phyloP scores from a whole-genome alignment of 1,140 invertebrate species.

The Drosophila bifasciata region DNA sequence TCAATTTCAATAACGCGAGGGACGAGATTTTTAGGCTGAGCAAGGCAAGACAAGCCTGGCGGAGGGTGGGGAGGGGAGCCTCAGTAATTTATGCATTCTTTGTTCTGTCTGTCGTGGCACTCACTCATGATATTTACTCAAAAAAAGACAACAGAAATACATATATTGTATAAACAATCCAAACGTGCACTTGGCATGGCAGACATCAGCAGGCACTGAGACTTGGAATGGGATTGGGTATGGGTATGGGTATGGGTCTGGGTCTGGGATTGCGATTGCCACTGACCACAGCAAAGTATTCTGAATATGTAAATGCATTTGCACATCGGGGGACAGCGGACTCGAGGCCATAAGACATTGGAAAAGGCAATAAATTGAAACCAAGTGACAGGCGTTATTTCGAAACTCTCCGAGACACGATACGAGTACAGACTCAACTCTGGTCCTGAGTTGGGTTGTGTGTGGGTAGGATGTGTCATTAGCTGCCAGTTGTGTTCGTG shows the following conservation, averaged over 20 bases:
- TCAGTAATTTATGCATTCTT: slow-evolving; percentile 76
- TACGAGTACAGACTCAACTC: slow-evolving; percentile 2
- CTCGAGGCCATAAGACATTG: slow-evolving; percentile 14
- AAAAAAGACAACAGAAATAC: slow-evolving; percentile 48
- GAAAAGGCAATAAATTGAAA: slow-evolving; percentile 63
- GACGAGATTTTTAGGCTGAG: slow-evolving; percentile 54
- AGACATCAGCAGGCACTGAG: slow-evolving; percentile 18
- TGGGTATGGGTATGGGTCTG: neutral
- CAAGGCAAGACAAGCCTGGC: slow-evolving; percentile 20
- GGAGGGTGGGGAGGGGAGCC: slow-evolving; percentile 3
- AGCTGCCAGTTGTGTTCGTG: slow-evolving; percentile 14
- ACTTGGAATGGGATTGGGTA: slow-evolving; percentile 32
- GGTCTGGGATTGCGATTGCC: slow-evolving; percentile 33
- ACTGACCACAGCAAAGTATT: slow-evolving; percentile 49
- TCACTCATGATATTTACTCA: slow-evolving; percentile 67
- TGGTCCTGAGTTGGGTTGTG: neutral
- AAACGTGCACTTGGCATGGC: slow-evolving; percentile 49
- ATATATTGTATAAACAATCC: slow-evolving; percentile 30
- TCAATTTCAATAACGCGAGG: slow-evolving; percentile 56
- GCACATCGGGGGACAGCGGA: slow-evolving; percentile 8
- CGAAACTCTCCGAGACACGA: slow-evolving; percentile 57
- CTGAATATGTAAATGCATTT: slow-evolving; percentile 73
- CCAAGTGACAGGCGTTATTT: slow-evolving; percentile 69
- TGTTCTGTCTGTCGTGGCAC: slow-evolving; percentile 60
- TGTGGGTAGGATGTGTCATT: slow-evolving; percentile 59